Conservation (phyloP, 2,888 invertebrate genomes). For the Nomada flava region DNA sequence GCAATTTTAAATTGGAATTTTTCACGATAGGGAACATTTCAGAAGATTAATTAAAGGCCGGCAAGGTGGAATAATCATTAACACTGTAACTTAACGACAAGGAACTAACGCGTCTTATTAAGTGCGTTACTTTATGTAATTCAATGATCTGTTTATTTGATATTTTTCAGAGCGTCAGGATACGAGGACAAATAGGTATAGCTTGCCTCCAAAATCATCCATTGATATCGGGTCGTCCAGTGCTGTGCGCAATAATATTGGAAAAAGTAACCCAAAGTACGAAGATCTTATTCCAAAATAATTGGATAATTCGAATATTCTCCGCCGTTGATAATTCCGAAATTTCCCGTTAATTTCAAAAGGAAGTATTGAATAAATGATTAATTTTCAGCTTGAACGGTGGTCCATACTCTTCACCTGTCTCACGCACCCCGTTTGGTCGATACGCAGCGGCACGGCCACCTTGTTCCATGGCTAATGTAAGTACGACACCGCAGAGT, state of each 20-base stretch:
- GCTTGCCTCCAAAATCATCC: constrained; percentile 67
- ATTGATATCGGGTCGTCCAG: constrained; percentile 68
- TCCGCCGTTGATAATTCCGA: too few species aligned
- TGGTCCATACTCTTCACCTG: constrained; percentile 65
- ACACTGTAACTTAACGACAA: not conserved
- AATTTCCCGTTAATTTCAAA: too few species aligned
- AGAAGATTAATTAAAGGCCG: not conserved
- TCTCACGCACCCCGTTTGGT: constrained; percentile 74
- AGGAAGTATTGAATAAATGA: not conserved
- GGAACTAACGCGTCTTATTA: not conserved
- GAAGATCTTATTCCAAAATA: constrained; percentile 13
- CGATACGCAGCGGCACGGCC: constrained; percentile 88
- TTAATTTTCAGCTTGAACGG: constrained; percentile 75
- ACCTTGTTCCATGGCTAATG: constrained; percentile 89
- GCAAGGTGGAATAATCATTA: not conserved
- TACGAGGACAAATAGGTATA: constrained; percentile 72
- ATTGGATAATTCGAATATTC: not conserved
- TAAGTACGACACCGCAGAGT: constrained; percentile 76
- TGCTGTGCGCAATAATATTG: constrained; percentile 67
- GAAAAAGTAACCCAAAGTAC: constrained; percentile 67
- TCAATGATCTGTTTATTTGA: constrained; percentile 11
- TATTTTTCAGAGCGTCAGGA: constrained; percentile 76
- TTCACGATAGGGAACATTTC: too few species aligned
- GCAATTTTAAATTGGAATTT: not conserved
- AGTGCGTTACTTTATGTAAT: not conserved